Base-by-base conservation (phyloP, 2,888 invertebrate species). In the Andrena bicolor region DNA sequence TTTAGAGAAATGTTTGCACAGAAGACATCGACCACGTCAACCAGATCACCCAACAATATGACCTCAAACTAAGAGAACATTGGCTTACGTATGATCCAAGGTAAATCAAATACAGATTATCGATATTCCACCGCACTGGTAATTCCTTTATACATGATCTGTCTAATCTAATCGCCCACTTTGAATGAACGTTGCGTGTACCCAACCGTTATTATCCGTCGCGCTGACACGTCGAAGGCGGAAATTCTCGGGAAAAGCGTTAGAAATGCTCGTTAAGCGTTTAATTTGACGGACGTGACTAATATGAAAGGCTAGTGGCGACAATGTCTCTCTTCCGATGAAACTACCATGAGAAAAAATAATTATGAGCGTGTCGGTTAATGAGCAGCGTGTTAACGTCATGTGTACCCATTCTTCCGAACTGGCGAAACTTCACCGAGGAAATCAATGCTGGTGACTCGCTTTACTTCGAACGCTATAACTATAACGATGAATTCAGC, bases 201-300 rank as follows among this genome's bases (percentile, higher is more conserved):
- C 41, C 41, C 41, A 41, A 16, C 41, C 41, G 41, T 41, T 41
- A 16, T 41, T 41, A 41, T 41, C 41, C 41, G 41, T 41, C 7
- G 23, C 23, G 26, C 10, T 26, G 20, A 10, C 56, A 13, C 23
- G 56, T 56, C 51, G 20, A 51, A 51, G 56, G 10, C 56, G 26
- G 56, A 26, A 53, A 66, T 60, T 60, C 56, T 13, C 53, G 48
- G 56, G 32, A 56, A 76, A 53, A 41, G 61, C 60, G 41, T 78
- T 61, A 81, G 70, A 77, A 73, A 61, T 70, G 65, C 77, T 81
- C 77, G 77, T 81, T 81, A 81, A 78, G 58, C 81, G 53, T 51
- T 69, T 81, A 73, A 74, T 81, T 81, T 66, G 74, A 49, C 41
- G 81, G 58, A 78, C 78, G 81, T 77, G 81, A 74, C 78, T 72